These are phyloP conservation scores for Thyatira batis DNA, from an alignment of 2,888 invertebrate genomes.

Conservation along the genomic window DNA sequence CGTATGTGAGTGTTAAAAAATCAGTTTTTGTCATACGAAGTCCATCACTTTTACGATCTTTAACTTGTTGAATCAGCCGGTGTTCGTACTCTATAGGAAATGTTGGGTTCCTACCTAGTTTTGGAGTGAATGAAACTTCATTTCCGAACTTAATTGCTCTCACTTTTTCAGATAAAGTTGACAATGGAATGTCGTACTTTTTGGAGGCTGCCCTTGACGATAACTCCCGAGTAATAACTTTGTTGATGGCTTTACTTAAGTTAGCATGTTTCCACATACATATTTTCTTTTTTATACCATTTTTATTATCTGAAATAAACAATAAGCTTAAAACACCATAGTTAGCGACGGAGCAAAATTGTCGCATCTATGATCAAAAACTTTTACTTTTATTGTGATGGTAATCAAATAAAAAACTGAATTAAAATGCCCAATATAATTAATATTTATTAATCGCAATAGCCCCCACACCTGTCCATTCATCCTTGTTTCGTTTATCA, in stretches of 20 bases:
- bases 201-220: neutral
- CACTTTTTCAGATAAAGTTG: neutral
- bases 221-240: neutral
- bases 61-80: neutral
- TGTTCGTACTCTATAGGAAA: neutral
- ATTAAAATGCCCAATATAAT: too few species aligned
- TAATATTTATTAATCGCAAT: too few species aligned
- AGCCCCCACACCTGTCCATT: too few species aligned
- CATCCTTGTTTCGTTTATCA: too few species aligned
- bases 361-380: too few species aligned
- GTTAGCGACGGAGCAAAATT: too few species aligned
- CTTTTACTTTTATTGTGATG: too few species aligned
- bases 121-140: neutral
- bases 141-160: neutral
- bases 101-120: neutral
- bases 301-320: neutral
- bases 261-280: neutral
- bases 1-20: neutral
- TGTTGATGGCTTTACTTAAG: neutral
- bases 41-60: neutral
- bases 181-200: neutral
- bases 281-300: neutral
- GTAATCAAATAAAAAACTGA: too few species aligned
- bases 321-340: too few species aligned
- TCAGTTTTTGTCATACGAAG: neutral